These are phyloP conservation scores for Drosophila colorata DNA, from an alignment of 2,888 invertebrate genomes.

Conservation along the genomic window DNA sequence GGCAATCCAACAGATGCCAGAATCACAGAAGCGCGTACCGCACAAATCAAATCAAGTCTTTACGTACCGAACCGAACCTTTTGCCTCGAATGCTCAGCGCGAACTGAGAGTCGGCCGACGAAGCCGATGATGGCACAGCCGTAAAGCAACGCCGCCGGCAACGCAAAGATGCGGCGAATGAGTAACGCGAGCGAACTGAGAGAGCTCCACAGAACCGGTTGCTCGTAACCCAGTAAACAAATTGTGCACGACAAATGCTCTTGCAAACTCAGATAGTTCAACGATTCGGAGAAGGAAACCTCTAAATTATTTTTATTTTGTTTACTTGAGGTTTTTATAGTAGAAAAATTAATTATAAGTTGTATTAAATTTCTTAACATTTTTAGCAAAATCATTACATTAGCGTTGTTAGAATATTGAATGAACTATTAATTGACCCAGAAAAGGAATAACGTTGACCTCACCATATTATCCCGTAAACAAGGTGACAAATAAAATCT, in stretches of 20 bases:
- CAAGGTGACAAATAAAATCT: no score
- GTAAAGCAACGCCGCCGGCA: slow-evolving; percentile 9
- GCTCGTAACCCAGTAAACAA: slow-evolving; percentile 48
- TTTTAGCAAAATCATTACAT: no score
- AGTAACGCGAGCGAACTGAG: slow-evolving; percentile 30
- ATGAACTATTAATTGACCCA: no score
- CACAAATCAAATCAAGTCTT: slow-evolving; percentile 20
- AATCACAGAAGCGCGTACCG: slow-evolving; percentile 23
- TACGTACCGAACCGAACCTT: slow-evolving; percentile 42
- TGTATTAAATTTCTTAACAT: no score
- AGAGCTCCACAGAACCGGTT: slow-evolving; percentile 57
- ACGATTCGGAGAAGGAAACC: not conserved
- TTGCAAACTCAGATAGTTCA: not conserved
- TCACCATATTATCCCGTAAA: no score
- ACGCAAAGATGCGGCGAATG: slow-evolving; percentile 34
- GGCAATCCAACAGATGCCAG: slow-evolving; percentile 29
- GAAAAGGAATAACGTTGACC: no score
- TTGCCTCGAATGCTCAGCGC: slow-evolving; percentile 57
- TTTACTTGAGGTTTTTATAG: no score
- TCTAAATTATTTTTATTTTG: no score
- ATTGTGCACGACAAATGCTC: not conserved
- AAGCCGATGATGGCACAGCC: slow-evolving; percentile 6
- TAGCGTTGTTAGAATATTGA: no score
- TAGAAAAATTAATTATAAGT: no score
- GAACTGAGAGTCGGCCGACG: slow-evolving; percentile 50